These are phyloP conservation scores for Mactra quadrangularis DNA, from an alignment of 1,140 invertebrate species.

Conservation along the genomic window DNA sequence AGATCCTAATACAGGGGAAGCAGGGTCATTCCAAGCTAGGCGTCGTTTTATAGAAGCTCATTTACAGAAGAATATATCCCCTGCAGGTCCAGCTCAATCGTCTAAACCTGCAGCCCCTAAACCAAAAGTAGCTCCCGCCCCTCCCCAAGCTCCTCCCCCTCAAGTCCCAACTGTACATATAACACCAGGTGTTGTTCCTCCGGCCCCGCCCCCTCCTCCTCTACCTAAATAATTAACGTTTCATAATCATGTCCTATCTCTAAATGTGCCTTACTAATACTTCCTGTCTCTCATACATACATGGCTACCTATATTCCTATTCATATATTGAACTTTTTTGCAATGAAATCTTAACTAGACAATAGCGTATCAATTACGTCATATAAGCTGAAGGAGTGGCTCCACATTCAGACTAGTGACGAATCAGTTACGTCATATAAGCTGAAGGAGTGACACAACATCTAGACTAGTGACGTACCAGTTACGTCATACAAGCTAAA, in stretches of 20 bases:
- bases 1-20: constrained; percentile 37
- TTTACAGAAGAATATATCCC: constrained; percentile 32
- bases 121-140: background rate
- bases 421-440: too few relatives aligned
- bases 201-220: constrained; percentile 48
- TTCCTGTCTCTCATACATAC: background rate
- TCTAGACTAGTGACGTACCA: too few relatives aligned
- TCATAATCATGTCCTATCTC: too few relatives aligned
- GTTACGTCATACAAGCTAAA: too few relatives aligned
- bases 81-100: background rate
- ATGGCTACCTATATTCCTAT: too few relatives aligned
- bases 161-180: constrained; percentile 24
- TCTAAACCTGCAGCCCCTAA: background rate
- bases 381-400: too few relatives aligned
- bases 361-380: too few relatives aligned
- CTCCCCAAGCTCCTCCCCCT: background rate
- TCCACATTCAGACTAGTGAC: too few relatives aligned
- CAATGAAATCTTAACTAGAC: too few relatives aligned
- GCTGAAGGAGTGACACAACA: too few relatives aligned
- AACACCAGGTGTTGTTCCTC: constrained; percentile 44
- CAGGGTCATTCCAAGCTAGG: constrained; percentile 45
- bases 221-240: background rate
- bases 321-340: too few relatives aligned
- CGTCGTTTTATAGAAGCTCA: constrained; percentile 45
- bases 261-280: background rate